Evolutionary conservation across 1,140 invertebrate genomes (phyloP).

Genomic region (Bombus superbus): DNA sequence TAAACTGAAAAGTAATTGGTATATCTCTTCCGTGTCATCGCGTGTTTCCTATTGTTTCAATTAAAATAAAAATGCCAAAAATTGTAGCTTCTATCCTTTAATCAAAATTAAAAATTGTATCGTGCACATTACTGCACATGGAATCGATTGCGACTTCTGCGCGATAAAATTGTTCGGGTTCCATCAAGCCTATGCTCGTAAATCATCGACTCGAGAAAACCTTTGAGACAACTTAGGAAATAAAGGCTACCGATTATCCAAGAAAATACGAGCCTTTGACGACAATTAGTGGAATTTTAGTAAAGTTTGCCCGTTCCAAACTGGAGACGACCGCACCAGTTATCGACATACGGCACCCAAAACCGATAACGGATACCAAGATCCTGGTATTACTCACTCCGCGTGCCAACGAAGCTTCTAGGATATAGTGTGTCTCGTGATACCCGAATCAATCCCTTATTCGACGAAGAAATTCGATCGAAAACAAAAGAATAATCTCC

Average conservation of each 20-base stretch:
- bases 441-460: neutral
- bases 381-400: slow-evolving; percentile 25
- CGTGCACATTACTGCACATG: no score
- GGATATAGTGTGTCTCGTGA: slow-evolving; percentile 8
- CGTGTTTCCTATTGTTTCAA: no score
- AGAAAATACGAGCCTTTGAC: neutral
- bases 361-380: slow-evolving; percentile 52
- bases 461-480: neutral
- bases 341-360: slow-evolving; percentile 30
- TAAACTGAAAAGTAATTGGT: neutral
- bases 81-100: no score
- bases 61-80: neutral
- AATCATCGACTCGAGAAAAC: neutral
- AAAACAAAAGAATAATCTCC: neutral
- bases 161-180: neutral
- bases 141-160: no score
- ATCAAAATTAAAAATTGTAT: no score
- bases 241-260: neutral
- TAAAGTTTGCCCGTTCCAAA: neutral
- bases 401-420: slow-evolving; percentile 16
- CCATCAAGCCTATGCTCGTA: neutral
- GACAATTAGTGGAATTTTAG: slow-evolving; percentile 38
- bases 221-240: neutral
- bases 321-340: slow-evolving; percentile 13
- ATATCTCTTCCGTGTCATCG: neutral